Percentiles rank a stretch among this genome's conserved stretches.
phyloP scores from a whole-genome alignment of 2,888 invertebrate genomes.

The Phaonia tiefii region DNA sequence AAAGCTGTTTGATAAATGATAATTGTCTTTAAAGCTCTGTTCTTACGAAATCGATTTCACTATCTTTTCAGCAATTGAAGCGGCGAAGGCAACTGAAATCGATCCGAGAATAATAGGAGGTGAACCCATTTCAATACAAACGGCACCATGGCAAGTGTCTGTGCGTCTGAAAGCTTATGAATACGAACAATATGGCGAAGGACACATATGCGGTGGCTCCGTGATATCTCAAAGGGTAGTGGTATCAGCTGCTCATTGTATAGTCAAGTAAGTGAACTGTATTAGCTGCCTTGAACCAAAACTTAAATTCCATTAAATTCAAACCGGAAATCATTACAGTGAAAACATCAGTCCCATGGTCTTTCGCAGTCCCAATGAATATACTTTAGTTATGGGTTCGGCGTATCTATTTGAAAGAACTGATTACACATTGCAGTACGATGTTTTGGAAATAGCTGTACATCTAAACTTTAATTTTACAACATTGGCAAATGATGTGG shows the following conservation, averaged over 20 bases:
- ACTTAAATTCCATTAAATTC: too few relatives aligned
- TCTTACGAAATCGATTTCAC: too few relatives aligned
- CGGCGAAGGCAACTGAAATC: conserved; percentile 41
- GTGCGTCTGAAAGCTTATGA: conserved; percentile 70
- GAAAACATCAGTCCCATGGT: conserved; percentile 51
- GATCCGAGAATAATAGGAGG: conserved; percentile 72
- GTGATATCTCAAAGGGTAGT: conserved; percentile 70
- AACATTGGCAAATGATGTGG: conserved; percentile 70
- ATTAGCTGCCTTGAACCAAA: too few relatives aligned
- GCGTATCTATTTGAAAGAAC: conserved; percentile 66
- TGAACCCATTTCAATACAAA: conserved; percentile 60
- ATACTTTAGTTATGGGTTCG: conserved; percentile 72
- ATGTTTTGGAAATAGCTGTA: conserved; percentile 65
- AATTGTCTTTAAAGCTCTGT: too few relatives aligned
- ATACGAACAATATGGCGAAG: conserved; percentile 67
- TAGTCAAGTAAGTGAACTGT: conserved; percentile 70
- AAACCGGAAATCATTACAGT: conserved; percentile 53
- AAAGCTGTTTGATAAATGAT: too few relatives aligned
- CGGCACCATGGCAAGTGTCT: conserved; percentile 73
- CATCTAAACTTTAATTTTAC: conserved; percentile 67
- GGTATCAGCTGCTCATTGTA: conserved; percentile 72
- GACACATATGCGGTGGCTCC: conserved; percentile 74
- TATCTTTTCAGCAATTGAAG: conserved; percentile 9
- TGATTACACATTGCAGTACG: conserved; percentile 67
- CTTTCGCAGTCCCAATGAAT: conserved; percentile 69